Evolutionary conservation across 2,113 vertebrate species (phyloP), one percentile per base, ranked within the genome.

Genomic region (Macaca mulatta): DNA sequence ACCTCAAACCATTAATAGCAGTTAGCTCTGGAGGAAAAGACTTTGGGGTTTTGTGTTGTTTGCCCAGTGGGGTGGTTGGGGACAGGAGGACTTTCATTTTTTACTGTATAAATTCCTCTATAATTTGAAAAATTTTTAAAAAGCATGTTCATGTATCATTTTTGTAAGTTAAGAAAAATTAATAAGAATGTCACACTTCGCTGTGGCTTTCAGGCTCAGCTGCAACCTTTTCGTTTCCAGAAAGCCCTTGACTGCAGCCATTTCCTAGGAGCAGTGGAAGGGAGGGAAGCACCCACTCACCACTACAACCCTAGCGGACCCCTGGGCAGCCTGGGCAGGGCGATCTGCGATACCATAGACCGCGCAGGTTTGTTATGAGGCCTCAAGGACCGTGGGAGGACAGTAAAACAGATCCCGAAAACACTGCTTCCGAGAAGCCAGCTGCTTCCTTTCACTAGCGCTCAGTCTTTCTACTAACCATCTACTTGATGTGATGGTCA

Each of bases 151-250:
- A 35, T 74, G 12, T 35, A 67, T 57, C 25, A 67, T 23, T 90
- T 93, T 75, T 90, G 38, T 38, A 59, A 69, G 59, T 92, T 85
- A 97, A 59, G 32, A 84, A 61, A 93, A 32, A 72, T 75, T 32
- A 96, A 55, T 86, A 81, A 77, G 67, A 27, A 27, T 72, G 4
- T 96, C 48, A 35, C 10, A 67, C 16, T 17, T 70, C 43, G 23
- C 59, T 55, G 50, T n/a, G 32, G 77, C 59, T 93, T 85, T 90
- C n/a, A 61, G 59, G 59, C 59, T 61, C 25, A 27, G 10, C 0
- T 61, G 25, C 11, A 61, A 61, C 25, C 25, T 61, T 61, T 52
- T 38, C 4, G 6, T 30, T 22, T 12, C 75, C 70, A 74, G 64
- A 50, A 67, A 45, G 40, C 5, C 52, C 67, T 89, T 50, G 67